Conservation (phyloP, 2,888 invertebrate genomes). For the Caenorhabditis panamensis region DNA sequence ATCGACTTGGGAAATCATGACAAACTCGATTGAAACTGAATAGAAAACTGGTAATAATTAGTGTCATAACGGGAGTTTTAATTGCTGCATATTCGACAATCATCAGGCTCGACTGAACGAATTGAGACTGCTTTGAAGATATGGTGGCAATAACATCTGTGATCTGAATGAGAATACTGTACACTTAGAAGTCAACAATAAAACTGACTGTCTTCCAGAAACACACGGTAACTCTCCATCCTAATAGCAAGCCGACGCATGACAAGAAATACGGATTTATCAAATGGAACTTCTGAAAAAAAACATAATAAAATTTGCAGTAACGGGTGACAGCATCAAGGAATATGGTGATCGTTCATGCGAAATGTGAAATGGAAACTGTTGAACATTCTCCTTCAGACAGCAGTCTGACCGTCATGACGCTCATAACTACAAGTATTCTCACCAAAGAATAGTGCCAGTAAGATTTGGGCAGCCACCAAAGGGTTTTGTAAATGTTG, state of each 20-base stretch:
- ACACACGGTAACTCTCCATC: constrained; percentile 87
- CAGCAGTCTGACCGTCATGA: too few relatives aligned
- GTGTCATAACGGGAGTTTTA: constrained; percentile 78
- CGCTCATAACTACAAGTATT: too few relatives aligned
- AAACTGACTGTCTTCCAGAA: constrained; percentile 83
- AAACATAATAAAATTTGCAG: too few relatives aligned
- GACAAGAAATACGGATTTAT: constrained; percentile 92
- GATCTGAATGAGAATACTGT: constrained; percentile 58
- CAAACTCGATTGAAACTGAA: constrained; percentile 84
- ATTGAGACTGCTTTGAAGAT: constrained; percentile 57
- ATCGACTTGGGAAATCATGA: constrained; percentile 87
- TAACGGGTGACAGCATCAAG: too few relatives aligned
- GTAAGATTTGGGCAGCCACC: constrained; percentile 96
- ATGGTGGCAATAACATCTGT: constrained; percentile 67
- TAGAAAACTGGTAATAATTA: constrained; percentile 78
- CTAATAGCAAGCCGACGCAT: constrained; percentile 89
- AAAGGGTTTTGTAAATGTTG: constrained; percentile 94
- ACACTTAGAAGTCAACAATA: not conserved
- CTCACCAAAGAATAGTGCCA: constrained; percentile 91
- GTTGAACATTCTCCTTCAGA: too few relatives aligned
- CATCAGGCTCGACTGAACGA: constrained; percentile 62
- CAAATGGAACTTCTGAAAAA: constrained; percentile 90
- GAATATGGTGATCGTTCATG: too few relatives aligned
- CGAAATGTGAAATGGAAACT: too few relatives aligned
- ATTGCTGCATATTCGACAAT: constrained; percentile 74